Conservation (phyloP, 2,888 invertebrate genomes). For the Caenorhabditis sinica region DNA sequence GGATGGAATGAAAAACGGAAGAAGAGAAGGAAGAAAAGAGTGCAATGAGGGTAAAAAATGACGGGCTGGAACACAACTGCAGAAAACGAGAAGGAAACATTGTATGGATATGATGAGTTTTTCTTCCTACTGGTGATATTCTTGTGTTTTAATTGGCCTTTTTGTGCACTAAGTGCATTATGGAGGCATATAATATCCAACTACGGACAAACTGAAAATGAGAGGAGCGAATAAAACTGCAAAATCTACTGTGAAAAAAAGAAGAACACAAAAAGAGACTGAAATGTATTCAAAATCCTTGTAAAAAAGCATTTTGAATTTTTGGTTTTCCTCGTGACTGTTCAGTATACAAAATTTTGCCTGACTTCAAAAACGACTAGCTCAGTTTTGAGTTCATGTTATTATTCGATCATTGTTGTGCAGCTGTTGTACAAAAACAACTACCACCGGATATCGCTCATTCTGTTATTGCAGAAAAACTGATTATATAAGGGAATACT, state of each 20-base stretch:
- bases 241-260: too few species aligned
- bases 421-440: neutral
- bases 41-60: conserved; percentile 9
- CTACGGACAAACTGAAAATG: neutral
- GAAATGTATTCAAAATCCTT: conserved; percentile 1
- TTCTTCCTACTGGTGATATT: too few species aligned
- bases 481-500: neutral
- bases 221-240: neutral
- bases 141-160: neutral
- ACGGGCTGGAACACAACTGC: neutral
- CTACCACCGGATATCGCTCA: neutral
- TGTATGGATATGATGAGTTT: conserved; percentile 5
- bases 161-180: neutral
- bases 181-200: too few species aligned
- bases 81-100: neutral
- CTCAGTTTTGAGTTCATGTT: neutral
- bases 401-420: too few species aligned
- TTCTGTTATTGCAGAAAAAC: neutral
- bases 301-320: too few species aligned
- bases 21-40: neutral
- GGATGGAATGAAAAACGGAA: conserved; percentile 5
- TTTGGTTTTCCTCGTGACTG: neutral
- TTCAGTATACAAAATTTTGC: neutral
- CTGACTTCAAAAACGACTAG: neutral
- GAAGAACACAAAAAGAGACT: neutral